These are phyloP conservation scores for Neuroterus valhalla DNA, from an alignment of 1,140 invertebrate species.

Conservation along the genomic window DNA sequence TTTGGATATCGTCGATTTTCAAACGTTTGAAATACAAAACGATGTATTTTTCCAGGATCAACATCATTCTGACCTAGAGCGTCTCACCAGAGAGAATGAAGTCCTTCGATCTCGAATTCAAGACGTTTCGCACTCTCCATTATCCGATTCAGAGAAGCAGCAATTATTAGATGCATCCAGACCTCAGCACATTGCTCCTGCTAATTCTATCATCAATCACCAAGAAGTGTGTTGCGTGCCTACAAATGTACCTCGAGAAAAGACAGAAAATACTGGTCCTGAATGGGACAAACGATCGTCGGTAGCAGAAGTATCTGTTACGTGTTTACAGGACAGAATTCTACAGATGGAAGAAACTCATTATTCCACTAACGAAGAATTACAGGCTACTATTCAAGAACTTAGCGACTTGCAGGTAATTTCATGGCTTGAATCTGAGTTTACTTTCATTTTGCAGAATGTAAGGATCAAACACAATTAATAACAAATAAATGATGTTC, in stretches of 20 bases:
- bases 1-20: no score
- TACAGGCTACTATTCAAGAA: conserved; percentile 95
- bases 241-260: conserved; percentile 75
- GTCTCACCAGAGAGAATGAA: conserved; percentile 84
- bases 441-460: neutral
- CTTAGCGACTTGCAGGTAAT: conserved; percentile 87
- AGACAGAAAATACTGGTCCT: conserved; percentile 80
- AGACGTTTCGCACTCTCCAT: conserved; percentile 85
- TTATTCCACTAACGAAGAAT: conserved; percentile 93
- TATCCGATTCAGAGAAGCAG: conserved; percentile 89
- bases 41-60: conserved; percentile 73
- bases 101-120: conserved; percentile 82
- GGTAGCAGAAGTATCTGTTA: conserved; percentile 92
- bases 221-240: conserved; percentile 66
- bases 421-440: neutral
- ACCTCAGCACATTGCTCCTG: conserved; percentile 79
- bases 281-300: conserved; percentile 93
- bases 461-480: neutral
- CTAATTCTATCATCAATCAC: conserved; percentile 77
- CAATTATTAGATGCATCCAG: conserved; percentile 82
- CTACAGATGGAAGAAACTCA: conserved; percentile 82
- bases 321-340: conserved; percentile 93
- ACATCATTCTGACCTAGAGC: conserved; percentile 79
- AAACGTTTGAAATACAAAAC: no score
- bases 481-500: conserved; percentile 24